Evolutionary conservation across 2,888 invertebrate species (phyloP).

Genomic region (Pristionchus japonicus): DNA sequence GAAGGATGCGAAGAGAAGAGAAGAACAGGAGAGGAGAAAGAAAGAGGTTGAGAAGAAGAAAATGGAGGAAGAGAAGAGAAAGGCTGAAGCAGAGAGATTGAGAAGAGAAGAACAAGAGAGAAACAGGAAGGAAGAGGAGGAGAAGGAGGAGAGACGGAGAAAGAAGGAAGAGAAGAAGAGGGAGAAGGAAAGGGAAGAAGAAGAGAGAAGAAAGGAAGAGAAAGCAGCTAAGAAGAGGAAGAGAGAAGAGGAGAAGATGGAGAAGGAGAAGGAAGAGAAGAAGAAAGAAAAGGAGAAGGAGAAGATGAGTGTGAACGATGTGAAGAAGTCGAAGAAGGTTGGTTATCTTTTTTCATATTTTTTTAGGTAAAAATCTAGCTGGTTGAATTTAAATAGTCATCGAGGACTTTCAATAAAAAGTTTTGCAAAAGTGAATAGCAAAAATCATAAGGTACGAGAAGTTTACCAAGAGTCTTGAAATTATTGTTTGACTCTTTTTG

Average conservation of each 20-base stretch:
- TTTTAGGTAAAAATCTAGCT: too few relatives aligned
- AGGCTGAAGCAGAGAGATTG: background rate
- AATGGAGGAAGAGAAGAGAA: conserved; percentile 15
- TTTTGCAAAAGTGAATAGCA: too few relatives aligned
- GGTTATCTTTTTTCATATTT: too few relatives aligned
- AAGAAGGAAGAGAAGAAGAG: conserved; percentile 32
- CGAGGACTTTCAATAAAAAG: too few relatives aligned
- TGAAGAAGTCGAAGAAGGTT: conserved; percentile 10
- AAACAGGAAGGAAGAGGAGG: conserved; percentile 7
- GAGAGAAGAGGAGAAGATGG: background rate
- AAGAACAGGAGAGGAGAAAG: background rate
- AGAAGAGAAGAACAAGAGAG: background rate
- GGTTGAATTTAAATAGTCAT: too few relatives aligned
- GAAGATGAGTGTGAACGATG: conserved; percentile 16
- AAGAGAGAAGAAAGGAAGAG: conserved; percentile 22
- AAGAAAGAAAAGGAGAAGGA: conserved; percentile 16
- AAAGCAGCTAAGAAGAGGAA: conserved; percentile 40
- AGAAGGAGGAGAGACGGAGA: background rate
- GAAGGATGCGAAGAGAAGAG: conserved; percentile 38
- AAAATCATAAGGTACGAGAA: too few relatives aligned
- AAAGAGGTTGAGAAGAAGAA: background rate
- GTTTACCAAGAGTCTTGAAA: too few relatives aligned
- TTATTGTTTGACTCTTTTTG: too few relatives aligned
- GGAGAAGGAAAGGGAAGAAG: background rate
- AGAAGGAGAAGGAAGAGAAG: conserved; percentile 14